Evolutionary conservation across 2,113 vertebrate species (phyloP), one percentile per base, ranked within the genome.

Genomic region (Glaucidium brasilianum): DNA sequence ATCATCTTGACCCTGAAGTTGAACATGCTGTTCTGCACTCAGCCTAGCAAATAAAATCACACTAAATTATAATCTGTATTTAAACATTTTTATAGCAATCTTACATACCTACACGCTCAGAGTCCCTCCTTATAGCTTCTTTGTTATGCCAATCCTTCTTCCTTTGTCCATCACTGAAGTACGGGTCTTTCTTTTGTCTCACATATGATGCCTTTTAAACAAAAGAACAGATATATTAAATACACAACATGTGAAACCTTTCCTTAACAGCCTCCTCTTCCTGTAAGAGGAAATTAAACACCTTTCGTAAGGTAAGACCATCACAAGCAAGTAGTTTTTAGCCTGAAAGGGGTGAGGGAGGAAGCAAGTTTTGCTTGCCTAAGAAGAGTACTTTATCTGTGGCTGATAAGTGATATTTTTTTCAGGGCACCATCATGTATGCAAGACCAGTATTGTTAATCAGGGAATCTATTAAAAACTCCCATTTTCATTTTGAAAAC

Each of bases 91-190:
- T 5, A 52, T 2, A 88, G 43, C 26, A 71, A 27, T 68, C 47
- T 85, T 94, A 96, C 98, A 10, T 97, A 99, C 99, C 99, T 72
- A 97, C 94, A 71, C 98, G 98, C 41, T 99, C 98, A 1, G 98
- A 94, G 8, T 99, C 99, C 83, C 97, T 98, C 90, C 88, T 98
- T 95, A 99, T 99, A 14, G 98, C 96, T 35, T 99, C 98, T 62
- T 98, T 97, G 97, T 99, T 98, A 9, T 99, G 99, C 99, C 99
- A 99, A 97, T 99, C 99, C 97, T 98, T 99, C 97, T 98, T 98
- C 83, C 94, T 97, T 21, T 97, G 97, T 34, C 98, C 98, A 39
- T 96, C 97, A 18, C 64, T 98, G 90, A 98, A 77, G 83, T 96
- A 96, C 76, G 93, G 21, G 11, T 98, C 97, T 76, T 98, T 98